Base-by-base conservation (phyloP, 2,888 invertebrate species). In the Drosophila infuscata region DNA sequence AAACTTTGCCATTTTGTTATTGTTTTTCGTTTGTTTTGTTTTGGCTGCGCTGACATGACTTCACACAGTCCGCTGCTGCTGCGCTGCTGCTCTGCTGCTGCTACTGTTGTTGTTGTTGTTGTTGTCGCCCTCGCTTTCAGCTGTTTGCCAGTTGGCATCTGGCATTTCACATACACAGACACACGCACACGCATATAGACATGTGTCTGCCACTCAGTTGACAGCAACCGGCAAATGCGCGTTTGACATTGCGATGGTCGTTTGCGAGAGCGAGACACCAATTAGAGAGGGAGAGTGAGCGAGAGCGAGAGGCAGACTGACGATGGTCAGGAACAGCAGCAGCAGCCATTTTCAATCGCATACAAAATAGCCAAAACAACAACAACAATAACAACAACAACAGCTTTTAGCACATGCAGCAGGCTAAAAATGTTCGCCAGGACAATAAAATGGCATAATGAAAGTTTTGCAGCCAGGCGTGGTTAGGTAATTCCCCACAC, bases 361-460 rank as follows among this genome's bases (percentile, higher is more conserved):
- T 7, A 43, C 35, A 63, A 72, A 43, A 32, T 20, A 20, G 8
- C 38, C 38, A 30, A 0, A 20, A 56, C 52, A 71, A 46, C 56
- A 73, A 70, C 48, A 61, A 56, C 52, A 71, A 46, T 53, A 73
- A 70, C 48, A 61, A 49, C 59, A 73, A n/a, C 30, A 41, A 5
- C 30, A 41, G 32, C 57, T 57, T 43, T 57, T 57, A 73, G 70
- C 58, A 59, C 76, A 73, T 74, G 70, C 76, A 77, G 70, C 76
- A 74, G 77, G 60, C 83, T 67, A 38, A 66, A 82, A 84, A 82
- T 82, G 84, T 76, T 76, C 61, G 80, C 74, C 82, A 70, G 88
- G 75, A 86, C 88, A 88, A 86, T 86, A 86, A 86, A 88, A 86
- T 80, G 86, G 65, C 83, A 82, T 88, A 85, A 85, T 85, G 85